Evolutionary conservation across 2,113 vertebrate genomes (phyloP).

Genomic region (Laticauda laticaudata): DNA sequence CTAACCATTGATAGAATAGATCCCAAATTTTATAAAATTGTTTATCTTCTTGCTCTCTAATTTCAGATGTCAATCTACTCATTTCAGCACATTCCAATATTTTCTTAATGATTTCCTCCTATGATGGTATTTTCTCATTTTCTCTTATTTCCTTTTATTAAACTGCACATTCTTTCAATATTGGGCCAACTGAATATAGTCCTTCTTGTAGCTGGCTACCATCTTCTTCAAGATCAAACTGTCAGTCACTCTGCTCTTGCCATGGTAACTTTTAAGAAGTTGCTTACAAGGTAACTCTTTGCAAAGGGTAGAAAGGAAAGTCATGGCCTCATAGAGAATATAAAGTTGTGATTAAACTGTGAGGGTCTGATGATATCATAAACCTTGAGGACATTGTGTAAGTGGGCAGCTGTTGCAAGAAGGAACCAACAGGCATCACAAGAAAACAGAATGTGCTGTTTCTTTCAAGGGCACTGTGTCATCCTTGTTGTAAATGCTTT

Average conservation of each 20-base stretch:
- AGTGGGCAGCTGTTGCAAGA: background rate
- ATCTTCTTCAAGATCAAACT: background rate
- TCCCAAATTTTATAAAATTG: too few species aligned
- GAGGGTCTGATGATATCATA: slow-evolving; percentile 5
- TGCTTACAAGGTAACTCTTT: background rate
- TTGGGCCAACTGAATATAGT: background rate
- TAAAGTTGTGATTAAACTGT: slow-evolving; percentile 5
- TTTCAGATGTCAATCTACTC: too few species aligned
- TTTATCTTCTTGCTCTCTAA: too few species aligned
- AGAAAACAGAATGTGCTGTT: slow-evolving; percentile 23
- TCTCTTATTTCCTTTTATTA: background rate
- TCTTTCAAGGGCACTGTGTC: background rate
- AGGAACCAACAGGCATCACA: background rate
- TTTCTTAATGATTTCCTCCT: too few species aligned
- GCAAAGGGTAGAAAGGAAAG: background rate
- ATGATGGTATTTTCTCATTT: too few species aligned
- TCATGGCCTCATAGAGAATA: slow-evolving; percentile 11
- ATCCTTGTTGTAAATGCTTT: background rate
- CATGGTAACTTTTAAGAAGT: background rate
- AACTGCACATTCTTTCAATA: background rate
- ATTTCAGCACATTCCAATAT: too few species aligned
- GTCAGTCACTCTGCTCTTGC: background rate
- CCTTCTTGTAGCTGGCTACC: background rate
- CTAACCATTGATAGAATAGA: too few species aligned
- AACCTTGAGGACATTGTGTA: background rate